Evolutionary conservation across 2,888 invertebrate species (phyloP).

Genomic region (Euspilapteryx auroguttella): DNA sequence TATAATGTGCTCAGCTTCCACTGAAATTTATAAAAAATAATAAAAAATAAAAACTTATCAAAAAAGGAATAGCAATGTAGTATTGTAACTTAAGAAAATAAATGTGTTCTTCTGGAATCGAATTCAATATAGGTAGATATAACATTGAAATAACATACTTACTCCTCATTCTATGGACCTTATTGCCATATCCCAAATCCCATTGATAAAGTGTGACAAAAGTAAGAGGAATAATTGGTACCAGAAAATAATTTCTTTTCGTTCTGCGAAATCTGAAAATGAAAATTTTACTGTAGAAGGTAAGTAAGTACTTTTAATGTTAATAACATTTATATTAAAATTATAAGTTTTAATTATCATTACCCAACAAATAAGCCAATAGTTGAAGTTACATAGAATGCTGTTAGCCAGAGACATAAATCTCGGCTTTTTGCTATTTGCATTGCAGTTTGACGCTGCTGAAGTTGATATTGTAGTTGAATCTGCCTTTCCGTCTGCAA

Average conservation of each 20-base stretch:
- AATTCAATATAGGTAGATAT: too few relatives aligned
- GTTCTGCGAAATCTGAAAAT: constrained; percentile 59
- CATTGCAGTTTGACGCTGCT: constrained; percentile 72
- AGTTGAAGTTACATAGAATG: constrained; percentile 65
- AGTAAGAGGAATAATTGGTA: constrained; percentile 71
- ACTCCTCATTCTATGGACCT: constrained; percentile 75
- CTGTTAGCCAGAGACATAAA: constrained; percentile 70
- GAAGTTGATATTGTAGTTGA: constrained; percentile 78
- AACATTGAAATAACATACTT: constrained; percentile 19
- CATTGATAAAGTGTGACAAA: constrained; percentile 73
- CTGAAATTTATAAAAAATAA: constrained; percentile 32
- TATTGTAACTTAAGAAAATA: too few relatives aligned
- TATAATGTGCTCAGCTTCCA: constrained; percentile 80
- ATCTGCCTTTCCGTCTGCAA: constrained; percentile 76
- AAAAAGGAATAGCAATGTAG: too few relatives aligned
- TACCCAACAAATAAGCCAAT: constrained; percentile 56
- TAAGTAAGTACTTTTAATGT: too few relatives aligned
- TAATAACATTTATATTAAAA: too few relatives aligned
- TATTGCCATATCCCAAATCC: constrained; percentile 78
- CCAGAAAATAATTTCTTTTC: constrained; percentile 60
- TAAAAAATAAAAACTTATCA: too few relatives aligned
- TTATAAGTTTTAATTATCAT: too few relatives aligned
- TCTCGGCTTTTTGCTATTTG: constrained; percentile 72
- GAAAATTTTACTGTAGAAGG: too few relatives aligned
- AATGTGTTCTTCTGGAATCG: too few relatives aligned